phyloP scores from a whole-genome alignment of 2,113 vertebrate species.

The Chascanopsetta lugubris region DNA sequence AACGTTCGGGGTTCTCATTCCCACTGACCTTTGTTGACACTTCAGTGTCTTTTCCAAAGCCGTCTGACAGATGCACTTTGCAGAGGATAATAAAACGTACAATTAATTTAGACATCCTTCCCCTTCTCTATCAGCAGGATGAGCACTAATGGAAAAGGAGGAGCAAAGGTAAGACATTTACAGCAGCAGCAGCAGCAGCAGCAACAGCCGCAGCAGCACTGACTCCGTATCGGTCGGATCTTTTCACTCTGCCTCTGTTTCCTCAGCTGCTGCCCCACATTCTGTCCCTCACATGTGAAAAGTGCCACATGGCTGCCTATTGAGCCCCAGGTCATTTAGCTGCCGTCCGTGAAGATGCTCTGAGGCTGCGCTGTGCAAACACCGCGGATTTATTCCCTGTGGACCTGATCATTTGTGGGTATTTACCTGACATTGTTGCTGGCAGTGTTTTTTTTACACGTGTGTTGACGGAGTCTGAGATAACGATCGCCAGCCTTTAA shows the following conservation, averaged over 20 bases:
- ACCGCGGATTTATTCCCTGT: constrained; percentile 1
- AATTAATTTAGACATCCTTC: no score
- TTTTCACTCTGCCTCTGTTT: constrained; percentile 31
- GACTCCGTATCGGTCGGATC: no score
- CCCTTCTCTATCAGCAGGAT: no score
- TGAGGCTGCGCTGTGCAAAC: constrained; percentile 16
- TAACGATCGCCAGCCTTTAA: not conserved
- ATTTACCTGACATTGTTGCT: constrained; percentile 13
- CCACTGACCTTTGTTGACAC: no score
- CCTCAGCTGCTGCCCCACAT: constrained; percentile 42
- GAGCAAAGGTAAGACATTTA: no score
- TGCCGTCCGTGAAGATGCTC: constrained; percentile 38
- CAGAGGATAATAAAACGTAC: no score
- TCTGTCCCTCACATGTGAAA: constrained; percentile 67
- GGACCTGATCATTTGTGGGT: constrained; percentile 17
- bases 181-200: no score
- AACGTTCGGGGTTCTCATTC: no score
- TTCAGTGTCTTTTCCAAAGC: no score
- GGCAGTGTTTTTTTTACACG: not conserved
- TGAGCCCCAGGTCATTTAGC: constrained; percentile 59
- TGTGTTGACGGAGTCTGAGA: constrained; percentile 1
- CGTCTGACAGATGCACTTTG: no score
- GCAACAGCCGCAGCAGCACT: no score
- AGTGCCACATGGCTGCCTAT: constrained; percentile 59
- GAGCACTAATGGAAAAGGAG: no score